These are phyloP conservation scores for Drosophila repletoides DNA, from an alignment of 1,140 invertebrate genomes.

Conservation along the genomic window DNA sequence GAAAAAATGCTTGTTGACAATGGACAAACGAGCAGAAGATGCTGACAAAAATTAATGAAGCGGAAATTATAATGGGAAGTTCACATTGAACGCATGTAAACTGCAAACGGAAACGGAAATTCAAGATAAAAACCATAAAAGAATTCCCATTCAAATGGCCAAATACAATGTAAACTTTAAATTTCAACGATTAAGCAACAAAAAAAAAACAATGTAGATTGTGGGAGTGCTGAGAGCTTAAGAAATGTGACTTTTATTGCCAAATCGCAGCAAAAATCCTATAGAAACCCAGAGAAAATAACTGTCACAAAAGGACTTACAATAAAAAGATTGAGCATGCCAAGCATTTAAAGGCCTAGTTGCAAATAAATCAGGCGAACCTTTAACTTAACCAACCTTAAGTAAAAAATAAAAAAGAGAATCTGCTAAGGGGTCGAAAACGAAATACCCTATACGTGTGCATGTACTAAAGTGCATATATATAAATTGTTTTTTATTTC, in stretches of 20 bases:
- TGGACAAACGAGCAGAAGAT: not conserved
- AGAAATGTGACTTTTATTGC: constrained; percentile 2
- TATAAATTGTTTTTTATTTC: too few species aligned
- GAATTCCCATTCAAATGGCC: not conserved
- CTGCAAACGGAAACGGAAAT: not conserved
- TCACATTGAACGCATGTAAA: constrained; percentile 10
- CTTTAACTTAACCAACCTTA: constrained; percentile 18
- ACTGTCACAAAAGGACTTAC: constrained; percentile 27
- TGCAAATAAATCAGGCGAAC: constrained; percentile 31
- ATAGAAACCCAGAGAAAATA: constrained; percentile 7
- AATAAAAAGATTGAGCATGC: constrained; percentile 31
- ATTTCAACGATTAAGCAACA: not conserved
- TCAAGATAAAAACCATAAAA: not conserved
- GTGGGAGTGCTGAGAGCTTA: not conserved
- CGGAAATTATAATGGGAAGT: constrained; percentile 24
- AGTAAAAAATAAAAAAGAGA: not conserved
- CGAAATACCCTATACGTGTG: constrained; percentile 10
- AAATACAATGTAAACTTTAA: constrained; percentile 10
- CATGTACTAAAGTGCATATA: too few species aligned
- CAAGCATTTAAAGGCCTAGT: constrained; percentile 20
- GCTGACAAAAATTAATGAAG: constrained; percentile 22
- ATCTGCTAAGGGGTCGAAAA: too few species aligned
- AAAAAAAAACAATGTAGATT: not conserved
- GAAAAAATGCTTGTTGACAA: not conserved
- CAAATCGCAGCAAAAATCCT: constrained; percentile 18